Evolutionary conservation across 2,113 vertebrate species (phyloP), one percentile per base, ranked within the genome.

Genomic region (Maccullochella peelii): DNA sequence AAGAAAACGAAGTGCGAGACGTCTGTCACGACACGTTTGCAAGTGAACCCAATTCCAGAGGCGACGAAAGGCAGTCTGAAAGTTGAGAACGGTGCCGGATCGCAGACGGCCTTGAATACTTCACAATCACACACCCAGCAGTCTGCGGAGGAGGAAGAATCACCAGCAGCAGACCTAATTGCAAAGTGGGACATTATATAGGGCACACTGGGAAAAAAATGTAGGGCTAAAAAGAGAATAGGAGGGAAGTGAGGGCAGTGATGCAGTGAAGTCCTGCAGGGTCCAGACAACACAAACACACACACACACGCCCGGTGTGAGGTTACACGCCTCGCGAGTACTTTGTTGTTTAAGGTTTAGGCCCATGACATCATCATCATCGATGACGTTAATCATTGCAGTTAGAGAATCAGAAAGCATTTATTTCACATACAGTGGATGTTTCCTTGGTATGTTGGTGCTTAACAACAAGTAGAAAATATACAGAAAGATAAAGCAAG

Each of bases 171-270:
- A 92, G 92, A 91, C 93, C 92, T 91, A 59, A 90, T 92, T 94
- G 80, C 73, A 91, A 94, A 94, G 80, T 94, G 87, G 94, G 94
- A 88, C 94, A 94, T 76, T 91, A 94, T 87, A 71, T 94, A 91
- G 93, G 93, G 14, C 94, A 82, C 11, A 5, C n/a, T 42, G 67
- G 33, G 1, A 66, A 82, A 87, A 87, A 84, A 75, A n/a, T 36
- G 73, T 25, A 33, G 61, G 80, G 52, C 89, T 87, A 82, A 88
- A 88, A 89, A 80, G 81, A 87, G 84, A 86, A 80, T 6, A 66
- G 62, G 67, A 85, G 87, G 74, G 36, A 7, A 73, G 66, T 7
- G 50, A 71, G 71, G 82, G 74, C 14, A 23, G 63, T 1, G 52
- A 58, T 55, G 66, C 57, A 62, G 72, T 27, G 7, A 73, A 58